Evolutionary conservation across 2,113 vertebrate genomes (phyloP).

Genomic region (Amia ocellicauda): DNA sequence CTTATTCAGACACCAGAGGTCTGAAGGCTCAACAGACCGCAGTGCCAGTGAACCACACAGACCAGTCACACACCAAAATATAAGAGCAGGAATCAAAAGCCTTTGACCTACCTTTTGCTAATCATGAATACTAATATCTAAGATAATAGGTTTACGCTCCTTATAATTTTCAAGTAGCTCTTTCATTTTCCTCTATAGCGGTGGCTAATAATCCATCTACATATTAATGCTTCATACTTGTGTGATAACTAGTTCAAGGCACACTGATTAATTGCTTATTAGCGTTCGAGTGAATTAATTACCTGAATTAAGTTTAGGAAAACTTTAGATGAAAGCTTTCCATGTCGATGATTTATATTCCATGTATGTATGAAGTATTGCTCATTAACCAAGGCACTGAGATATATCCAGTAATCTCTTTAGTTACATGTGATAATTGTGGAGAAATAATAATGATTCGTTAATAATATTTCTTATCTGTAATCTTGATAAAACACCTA

Average conservation of each 20-base stretch:
- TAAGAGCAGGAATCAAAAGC: background rate
- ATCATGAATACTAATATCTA: conserved; percentile 15
- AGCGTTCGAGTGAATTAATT: conserved; percentile 14
- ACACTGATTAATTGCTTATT: conserved; percentile 37
- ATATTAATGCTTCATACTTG: conserved; percentile 35
- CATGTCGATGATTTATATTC: conserved; percentile 8
- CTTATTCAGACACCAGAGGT: background rate
- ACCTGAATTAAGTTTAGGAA: conserved; percentile 9
- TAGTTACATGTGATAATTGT: background rate
- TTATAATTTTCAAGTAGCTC: conserved; percentile 14
- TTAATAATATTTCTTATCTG: background rate
- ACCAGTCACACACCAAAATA: no score
- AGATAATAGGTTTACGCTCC: background rate
- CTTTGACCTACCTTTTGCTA: conserved; percentile 2
- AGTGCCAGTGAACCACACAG: background rate
- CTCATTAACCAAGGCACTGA: background rate
- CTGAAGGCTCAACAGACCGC: background rate
- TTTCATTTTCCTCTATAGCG: conserved; percentile 29
- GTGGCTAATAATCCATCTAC: conserved; percentile 29
- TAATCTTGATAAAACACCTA: no score
- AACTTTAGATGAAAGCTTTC: conserved; percentile 6
- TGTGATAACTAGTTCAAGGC: conserved; percentile 28
- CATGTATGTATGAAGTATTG: conserved; percentile 4
- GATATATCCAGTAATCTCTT: background rate
- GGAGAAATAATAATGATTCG: background rate